phyloP scores from a whole-genome alignment of 2,113 vertebrate species.

The Psephotus haematonotus region DNA sequence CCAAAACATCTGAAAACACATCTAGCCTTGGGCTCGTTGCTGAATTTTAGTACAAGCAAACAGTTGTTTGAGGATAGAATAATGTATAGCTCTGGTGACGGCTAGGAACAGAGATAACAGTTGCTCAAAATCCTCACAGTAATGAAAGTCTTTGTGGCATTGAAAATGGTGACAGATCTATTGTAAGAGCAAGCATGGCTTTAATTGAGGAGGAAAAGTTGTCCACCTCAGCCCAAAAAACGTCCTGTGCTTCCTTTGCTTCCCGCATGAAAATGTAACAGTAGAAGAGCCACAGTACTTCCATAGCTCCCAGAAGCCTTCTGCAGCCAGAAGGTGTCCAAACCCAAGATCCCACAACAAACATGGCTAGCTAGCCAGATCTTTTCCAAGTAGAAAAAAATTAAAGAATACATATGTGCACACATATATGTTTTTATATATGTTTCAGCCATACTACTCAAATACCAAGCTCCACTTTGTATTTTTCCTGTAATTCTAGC shows the following conservation, averaged over 20 bases:
- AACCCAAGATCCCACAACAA: not conserved
- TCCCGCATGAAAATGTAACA: not conserved
- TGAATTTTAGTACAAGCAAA: slow-evolving; percentile 10
- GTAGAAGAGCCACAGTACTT: not conserved
- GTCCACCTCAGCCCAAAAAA: not conserved
- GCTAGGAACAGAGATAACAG: not conserved
- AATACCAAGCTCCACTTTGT: not conserved
- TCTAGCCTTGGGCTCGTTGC: not conserved
- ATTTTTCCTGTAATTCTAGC: not conserved
- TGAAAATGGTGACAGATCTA: not conserved
- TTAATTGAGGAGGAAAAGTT: not conserved
- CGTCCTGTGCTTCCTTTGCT: not conserved
- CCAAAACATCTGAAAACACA: slow-evolving; percentile 50
- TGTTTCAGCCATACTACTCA: not conserved
- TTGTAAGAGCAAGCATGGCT: not conserved
- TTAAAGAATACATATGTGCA: no score
- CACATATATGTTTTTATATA: not conserved
- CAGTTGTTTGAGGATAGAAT: not conserved
- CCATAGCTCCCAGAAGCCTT: not conserved
- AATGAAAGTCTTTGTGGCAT: not conserved
- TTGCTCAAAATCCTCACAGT: not conserved
- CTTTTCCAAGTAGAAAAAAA: not conserved
- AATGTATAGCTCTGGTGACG: not conserved
- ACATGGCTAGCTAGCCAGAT: not conserved
- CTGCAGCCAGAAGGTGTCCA: not conserved